These are phyloP conservation scores for Orthosia incerta DNA, from an alignment of 2,888 invertebrate species.

Conservation along the genomic window DNA sequence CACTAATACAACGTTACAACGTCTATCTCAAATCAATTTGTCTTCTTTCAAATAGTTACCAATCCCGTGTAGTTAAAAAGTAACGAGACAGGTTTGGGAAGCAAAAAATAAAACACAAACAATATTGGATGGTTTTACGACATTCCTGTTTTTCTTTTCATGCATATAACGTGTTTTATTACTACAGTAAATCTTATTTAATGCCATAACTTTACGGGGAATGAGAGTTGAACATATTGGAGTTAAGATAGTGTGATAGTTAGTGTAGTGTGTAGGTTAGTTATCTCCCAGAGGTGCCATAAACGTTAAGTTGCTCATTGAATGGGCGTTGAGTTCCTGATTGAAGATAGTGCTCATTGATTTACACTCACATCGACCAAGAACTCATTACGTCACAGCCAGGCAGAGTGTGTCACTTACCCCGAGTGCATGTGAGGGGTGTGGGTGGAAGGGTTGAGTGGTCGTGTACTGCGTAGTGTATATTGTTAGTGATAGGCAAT, in stretches of 20 bases:
- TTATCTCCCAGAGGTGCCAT: background rate
- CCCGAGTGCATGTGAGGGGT: too few relatives aligned
- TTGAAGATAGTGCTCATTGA: too few relatives aligned
- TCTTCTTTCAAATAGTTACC: background rate
- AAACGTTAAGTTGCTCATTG: background rate
- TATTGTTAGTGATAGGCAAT: too few relatives aligned
- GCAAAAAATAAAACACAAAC: background rate
- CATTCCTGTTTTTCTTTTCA: conserved; percentile 11
- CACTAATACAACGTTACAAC: too few relatives aligned
- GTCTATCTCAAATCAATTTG: too few relatives aligned
- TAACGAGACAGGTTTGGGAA: background rate
- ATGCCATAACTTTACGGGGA: conserved; percentile 5
- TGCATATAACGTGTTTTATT: conserved; percentile 7
- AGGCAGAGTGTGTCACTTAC: too few relatives aligned
- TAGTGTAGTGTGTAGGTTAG: too few relatives aligned
- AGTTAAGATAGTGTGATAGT: background rate
- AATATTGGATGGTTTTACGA: conserved; percentile 2
- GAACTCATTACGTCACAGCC: too few relatives aligned
- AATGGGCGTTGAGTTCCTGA: background rate
- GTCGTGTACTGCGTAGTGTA: too few relatives aligned
- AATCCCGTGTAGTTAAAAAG: background rate
- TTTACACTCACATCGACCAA: too few relatives aligned
- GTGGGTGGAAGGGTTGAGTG: too few relatives aligned
- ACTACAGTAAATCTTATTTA: background rate
- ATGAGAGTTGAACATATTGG: background rate